A percentile compares a stretch with the other conserved stretches of the same genome.
Conservation (phyloP, 1,140 invertebrate species). For the Zeugodacus cucurbitae region DNA sequence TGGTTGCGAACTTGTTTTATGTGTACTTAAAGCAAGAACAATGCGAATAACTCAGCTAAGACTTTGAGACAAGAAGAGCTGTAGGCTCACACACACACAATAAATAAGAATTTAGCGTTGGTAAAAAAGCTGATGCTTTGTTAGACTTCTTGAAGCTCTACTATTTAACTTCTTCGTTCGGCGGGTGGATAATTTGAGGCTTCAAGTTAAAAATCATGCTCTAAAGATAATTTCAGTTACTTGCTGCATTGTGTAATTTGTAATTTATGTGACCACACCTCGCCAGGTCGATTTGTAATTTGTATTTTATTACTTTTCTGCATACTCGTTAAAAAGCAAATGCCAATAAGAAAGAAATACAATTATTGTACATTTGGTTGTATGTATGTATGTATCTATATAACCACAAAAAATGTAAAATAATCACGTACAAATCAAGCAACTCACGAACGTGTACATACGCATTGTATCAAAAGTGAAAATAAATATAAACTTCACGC, state of each 20-base stretch:
- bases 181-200: background rate
- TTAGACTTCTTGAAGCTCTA: background rate
- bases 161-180: background rate
- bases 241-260: background rate
- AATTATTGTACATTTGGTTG: too few species aligned
- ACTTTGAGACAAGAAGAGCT: background rate
- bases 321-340: background rate
- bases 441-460: background rate
- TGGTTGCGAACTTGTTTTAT: background rate
- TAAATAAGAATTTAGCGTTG: background rate
- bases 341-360: background rate
- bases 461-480: background rate
- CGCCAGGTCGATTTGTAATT: background rate
- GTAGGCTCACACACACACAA: background rate
- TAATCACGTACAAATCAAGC: background rate
- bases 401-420: background rate
- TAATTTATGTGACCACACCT: conserved; percentile 7
- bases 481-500: background rate
- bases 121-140: background rate
- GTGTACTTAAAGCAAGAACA: background rate
- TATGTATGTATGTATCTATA: too few species aligned
- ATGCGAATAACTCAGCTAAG: background rate
- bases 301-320: conserved; percentile 7
- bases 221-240: background rate
- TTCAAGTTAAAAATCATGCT: background rate